Evolutionary conservation across 2,888 invertebrate genomes (phyloP).

Genomic region (Plutella xylostella): DNA sequence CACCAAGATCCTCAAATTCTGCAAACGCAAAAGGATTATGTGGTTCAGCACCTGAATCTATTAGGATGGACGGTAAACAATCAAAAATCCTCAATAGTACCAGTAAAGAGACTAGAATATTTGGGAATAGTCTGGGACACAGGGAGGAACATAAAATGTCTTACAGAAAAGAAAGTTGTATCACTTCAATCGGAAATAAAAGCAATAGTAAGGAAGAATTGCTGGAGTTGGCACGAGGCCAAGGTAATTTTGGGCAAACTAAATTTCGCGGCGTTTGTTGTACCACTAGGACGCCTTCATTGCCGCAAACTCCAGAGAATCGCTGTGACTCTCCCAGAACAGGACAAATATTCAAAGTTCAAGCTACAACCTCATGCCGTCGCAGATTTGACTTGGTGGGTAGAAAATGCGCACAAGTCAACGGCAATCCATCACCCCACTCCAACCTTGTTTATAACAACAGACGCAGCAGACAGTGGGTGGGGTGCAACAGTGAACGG

Average conservation of each 20-base stretch:
- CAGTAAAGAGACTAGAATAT: not conserved
- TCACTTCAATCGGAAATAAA: not conserved
- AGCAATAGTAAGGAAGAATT: not conserved
- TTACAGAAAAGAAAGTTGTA: not conserved
- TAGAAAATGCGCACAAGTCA: not conserved
- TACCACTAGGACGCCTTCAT: not conserved
- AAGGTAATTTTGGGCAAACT: not conserved
- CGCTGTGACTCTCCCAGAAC: too few species aligned
- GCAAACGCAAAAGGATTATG: not conserved
- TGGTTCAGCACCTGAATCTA: not conserved
- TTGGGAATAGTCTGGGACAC: not conserved
- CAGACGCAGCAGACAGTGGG: conserved; percentile 1
- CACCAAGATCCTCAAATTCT: conserved; percentile 8
- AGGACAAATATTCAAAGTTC: too few species aligned
- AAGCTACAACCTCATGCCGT: too few species aligned
- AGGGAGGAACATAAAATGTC: not conserved
- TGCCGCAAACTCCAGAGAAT: not conserved
- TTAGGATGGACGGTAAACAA: not conserved
- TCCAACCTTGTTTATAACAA: not conserved
- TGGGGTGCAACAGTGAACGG: conserved; percentile 10
- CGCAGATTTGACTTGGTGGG: too few species aligned
- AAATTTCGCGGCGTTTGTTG: not conserved
- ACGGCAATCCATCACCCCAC: not conserved
- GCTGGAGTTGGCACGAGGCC: not conserved
- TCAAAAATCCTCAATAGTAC: not conserved